Evolutionary conservation across 2,888 invertebrate genomes (phyloP), one percentile per base, ranked within the genome.

Genomic region (Marronus borbonicus): DNA sequence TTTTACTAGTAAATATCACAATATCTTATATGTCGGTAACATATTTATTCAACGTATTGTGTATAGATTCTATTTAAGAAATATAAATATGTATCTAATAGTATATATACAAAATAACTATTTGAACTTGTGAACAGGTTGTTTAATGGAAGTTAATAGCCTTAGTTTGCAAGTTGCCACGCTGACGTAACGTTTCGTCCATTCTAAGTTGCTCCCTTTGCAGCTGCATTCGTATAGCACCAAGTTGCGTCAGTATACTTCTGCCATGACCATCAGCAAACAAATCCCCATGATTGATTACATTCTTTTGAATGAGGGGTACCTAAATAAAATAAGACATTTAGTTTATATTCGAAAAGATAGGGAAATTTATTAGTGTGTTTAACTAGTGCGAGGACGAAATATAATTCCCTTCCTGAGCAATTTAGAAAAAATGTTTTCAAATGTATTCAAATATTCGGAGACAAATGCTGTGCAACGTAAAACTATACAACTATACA

Each of bases 191-290:
- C 72, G 86, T 86, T 83, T 89, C 89, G 86, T 93, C 92, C 81
- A 92, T 87, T 81, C 91, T 90, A 78, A 93, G 85, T 85, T 93
- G 93, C 78, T 93, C 93, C 62, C 93, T 88, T 82, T 93, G 93
- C 83, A 94, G 84, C 83, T 94, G 93, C 82, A 93, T 89, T 58
- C 93, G 86, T 77, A 94, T 93, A 14, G 93, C 93, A 0, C 93
- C 94, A 52, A 94, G 86, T 84, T 94, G 93, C 0, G 93, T 93
- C 80, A 94, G 83, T 78, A 93, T 92, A 76, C 92, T 89, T 82
- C 88, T 89, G 80, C 89, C 90, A 14, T 86, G 86, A 76, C 91
- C 91, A 65, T 90, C 90, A 2, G 83, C 79, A 39, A 81, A 70
- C 12, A 85, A 82, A 82, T 87, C 86, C 66, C 84, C 83, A 79